A percentile compares a stretch with the other conserved stretches of the same genome.
Conservation (phyloP, 2,888 invertebrate genomes). For the Eretmocerus hayati region DNA sequence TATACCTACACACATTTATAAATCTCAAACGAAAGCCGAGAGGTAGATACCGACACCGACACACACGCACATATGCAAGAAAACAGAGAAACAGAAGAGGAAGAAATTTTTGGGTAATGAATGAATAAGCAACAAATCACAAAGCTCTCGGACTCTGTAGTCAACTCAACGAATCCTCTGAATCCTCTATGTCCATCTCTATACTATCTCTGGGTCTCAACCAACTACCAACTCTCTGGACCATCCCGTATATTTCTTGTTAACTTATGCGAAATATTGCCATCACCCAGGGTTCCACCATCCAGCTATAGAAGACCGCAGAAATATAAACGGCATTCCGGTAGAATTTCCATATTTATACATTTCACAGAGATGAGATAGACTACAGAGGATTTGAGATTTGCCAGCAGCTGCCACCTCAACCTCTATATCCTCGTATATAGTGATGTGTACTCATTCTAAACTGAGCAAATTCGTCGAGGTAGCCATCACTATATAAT, state of each 20-base stretch:
- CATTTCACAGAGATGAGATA: slow-evolving; percentile 3
- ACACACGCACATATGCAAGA: no score
- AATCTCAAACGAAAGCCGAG: neutral
- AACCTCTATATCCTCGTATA: no score
- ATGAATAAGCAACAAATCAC: slow-evolving; percentile 15
- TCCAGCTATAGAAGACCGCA: neutral
- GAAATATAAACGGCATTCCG: slow-evolving; percentile 12
- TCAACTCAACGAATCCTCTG: no score
- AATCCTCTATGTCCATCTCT: neutral
- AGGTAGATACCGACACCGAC: neutral
- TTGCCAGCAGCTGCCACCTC: no score
- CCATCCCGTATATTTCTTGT: neutral
- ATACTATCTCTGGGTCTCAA: neutral
- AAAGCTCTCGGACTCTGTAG: neutral
- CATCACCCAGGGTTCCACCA: neutral
- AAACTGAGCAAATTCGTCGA: neutral
- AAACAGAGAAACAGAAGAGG: no score
- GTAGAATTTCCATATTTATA: slow-evolving; percentile 32
- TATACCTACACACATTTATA: neutral
- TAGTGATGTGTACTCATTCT: neutral
- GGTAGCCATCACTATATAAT: no score
- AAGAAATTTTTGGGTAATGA: neutral
- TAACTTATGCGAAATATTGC: slow-evolving; percentile 16
- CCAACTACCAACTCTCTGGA: neutral
- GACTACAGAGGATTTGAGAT: neutral